phyloP scores from a whole-genome alignment of 35 echinoderm and acorn worm genomes.

The Anneissia japonica region DNA sequence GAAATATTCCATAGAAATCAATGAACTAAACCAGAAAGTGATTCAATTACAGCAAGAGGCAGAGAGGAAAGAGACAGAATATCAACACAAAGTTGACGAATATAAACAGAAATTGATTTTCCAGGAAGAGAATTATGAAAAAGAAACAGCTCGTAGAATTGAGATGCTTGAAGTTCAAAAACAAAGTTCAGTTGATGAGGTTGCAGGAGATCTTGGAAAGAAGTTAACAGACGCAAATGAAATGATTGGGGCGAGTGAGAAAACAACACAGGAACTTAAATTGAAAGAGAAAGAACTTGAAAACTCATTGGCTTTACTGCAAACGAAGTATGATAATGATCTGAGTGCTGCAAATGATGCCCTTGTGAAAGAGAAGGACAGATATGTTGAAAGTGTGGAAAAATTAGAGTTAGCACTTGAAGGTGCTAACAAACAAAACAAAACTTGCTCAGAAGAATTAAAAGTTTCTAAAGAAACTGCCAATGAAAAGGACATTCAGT shows the following conservation, averaged over 20 bases:
- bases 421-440: constrained; percentile 32
- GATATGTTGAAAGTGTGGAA: constrained; percentile 42
- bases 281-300: constrained; percentile 70
- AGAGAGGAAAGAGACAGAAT: constrained; percentile 48
- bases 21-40: constrained; percentile 39
- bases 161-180: constrained; percentile 83
- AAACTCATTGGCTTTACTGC: constrained; percentile 58
- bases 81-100: constrained; percentile 62
- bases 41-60: constrained; percentile 26
- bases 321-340: constrained; percentile 69
- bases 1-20: constrained; percentile 41
- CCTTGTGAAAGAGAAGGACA: constrained; percentile 53
- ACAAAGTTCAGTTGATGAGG: constrained; percentile 81
- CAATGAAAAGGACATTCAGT: constrained; percentile 24
- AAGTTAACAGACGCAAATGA: constrained; percentile 70
- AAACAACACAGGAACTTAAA: constrained; percentile 65
- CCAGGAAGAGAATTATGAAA: constrained; percentile 88
- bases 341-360: constrained; percentile 62
- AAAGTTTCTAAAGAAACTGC: constrained; percentile 15
- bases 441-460: constrained; percentile 51
- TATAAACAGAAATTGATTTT: constrained; percentile 81
- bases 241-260: constrained; percentile 50
- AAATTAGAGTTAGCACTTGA: constrained; percentile 31
- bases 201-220: constrained; percentile 58
- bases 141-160: constrained; percentile 56